Base-by-base conservation (phyloP, 2,113 vertebrate species). In the Struthio camelus region DNA sequence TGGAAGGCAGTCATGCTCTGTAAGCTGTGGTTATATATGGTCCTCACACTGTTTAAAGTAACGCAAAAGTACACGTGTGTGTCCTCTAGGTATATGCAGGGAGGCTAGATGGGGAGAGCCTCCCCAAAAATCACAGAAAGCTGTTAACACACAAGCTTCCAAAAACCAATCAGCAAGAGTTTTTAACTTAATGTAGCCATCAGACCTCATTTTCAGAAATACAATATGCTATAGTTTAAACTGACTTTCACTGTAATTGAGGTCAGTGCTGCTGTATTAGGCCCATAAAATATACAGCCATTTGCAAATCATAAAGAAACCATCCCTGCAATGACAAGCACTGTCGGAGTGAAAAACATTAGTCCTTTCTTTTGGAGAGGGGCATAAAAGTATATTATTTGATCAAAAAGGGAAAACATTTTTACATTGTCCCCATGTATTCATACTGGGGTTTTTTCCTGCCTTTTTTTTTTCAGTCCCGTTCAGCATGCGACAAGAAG, bases 41-140 rank as follows among this genome's bases (percentile, higher is more conserved):
- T 27, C 7, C 42, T 46, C 48, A 40, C 84, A 11, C 48, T 16
- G 64, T 5, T 24, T 20, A 1, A 58, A 40, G 46, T 7, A 44
- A 66, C 58, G 69, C 53, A 82, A 9, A 54, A 25, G 23, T 14
- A 25, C 4, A 10, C 2, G 27, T 38, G 13, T 10, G 64, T 7
- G 6, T 11, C 9, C 27, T 22, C 23, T 27, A 13, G 2, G 40
- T 8, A 30, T 2, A 9, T 1, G 27, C 18, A 8, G 3, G 19
- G 50, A 32, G 11, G 15, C 56, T 19, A 34, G 56, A 10, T 17
- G 30, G 32, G 30, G 56, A 32, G 56, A 59, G 56, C 10, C 30
- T 59, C 56, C 56, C 56, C 54, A 10, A 30, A 59, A 58, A 58
- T 10, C 56, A 58, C 30, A 58, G 44, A 46, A 46, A 46, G 44